A percentile compares a stretch with the other conserved stretches of the same genome.
Conservation (phyloP, 1,140 invertebrate species). For the Psilanteris sp. region DNA sequence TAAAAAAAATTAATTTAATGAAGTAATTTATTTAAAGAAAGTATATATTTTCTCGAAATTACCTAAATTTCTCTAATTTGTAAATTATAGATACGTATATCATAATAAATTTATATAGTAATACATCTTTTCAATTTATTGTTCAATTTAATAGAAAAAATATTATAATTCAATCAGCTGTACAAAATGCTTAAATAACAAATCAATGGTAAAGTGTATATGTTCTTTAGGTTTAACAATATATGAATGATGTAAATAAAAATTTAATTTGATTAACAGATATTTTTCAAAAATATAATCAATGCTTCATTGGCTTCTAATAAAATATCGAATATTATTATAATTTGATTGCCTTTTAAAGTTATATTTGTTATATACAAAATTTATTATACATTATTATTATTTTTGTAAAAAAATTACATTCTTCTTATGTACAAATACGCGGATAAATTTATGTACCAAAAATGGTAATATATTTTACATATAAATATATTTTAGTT, state of each 20-base stretch:
- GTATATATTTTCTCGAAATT: no score
- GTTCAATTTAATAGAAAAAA: not conserved
- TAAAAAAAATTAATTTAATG: no score
- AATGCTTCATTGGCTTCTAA: no score
- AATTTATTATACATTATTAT: not conserved
- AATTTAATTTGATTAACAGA: no score
- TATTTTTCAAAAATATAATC: constrained; percentile 7
- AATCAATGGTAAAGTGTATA: not conserved
- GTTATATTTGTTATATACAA: constrained; percentile 4
- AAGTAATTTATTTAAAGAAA: no score
- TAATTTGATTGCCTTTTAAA: constrained; percentile 3
- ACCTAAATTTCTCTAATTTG: no score
- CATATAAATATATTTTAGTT: no score
- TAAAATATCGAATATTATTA: not conserved
- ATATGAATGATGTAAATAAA: no score
- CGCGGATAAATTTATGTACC: not conserved
- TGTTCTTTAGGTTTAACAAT: not conserved
- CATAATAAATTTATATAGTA: no score
- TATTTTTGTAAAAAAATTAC: not conserved
- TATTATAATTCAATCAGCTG: not conserved
- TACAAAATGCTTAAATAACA: constrained; percentile 12
- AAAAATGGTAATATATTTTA: no score
- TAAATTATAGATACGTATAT: no score
- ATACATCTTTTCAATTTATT: not conserved
- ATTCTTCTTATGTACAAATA: constrained; percentile 4